phyloP scores from a whole-genome alignment of 2,797 vertebrate species.

The Pitangus sulphuratus region DNA sequence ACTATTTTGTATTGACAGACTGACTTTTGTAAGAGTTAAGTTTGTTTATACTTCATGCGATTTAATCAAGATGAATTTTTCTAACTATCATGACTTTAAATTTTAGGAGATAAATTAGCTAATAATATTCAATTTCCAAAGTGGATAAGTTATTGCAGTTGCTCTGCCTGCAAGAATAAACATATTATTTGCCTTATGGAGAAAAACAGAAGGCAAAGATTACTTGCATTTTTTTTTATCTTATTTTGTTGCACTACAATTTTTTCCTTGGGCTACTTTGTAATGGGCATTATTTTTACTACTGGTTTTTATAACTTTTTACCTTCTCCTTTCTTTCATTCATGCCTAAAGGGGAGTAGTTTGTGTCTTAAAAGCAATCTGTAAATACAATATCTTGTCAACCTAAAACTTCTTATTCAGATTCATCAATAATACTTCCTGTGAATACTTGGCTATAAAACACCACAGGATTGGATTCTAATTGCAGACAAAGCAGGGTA shows the following conservation, averaged over 20 bases:
- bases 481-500: neutral
- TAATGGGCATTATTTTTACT: neutral
- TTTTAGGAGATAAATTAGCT: neutral
- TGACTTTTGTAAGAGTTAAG: neutral
- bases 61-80: neutral
- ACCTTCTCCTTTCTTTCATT: neutral
- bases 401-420: neutral
- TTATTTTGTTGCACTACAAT: neutral
- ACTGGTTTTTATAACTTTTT: neutral
- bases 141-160: neutral
- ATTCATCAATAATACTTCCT: neutral
- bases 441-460: neutral
- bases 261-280: neutral
- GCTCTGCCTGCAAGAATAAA: neutral
- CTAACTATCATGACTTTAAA: neutral
- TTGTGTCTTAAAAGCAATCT: neutral
- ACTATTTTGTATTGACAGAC: neutral
- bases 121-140: neutral
- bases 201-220: neutral
- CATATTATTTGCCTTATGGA: neutral
- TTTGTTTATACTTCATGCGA: neutral
- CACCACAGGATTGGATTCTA: neutral
- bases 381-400: neutral
- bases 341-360: rapidly evolving
- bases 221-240: neutral